Conservation (phyloP, 2,113 vertebrate species). For the Strix uralensis region DNA sequence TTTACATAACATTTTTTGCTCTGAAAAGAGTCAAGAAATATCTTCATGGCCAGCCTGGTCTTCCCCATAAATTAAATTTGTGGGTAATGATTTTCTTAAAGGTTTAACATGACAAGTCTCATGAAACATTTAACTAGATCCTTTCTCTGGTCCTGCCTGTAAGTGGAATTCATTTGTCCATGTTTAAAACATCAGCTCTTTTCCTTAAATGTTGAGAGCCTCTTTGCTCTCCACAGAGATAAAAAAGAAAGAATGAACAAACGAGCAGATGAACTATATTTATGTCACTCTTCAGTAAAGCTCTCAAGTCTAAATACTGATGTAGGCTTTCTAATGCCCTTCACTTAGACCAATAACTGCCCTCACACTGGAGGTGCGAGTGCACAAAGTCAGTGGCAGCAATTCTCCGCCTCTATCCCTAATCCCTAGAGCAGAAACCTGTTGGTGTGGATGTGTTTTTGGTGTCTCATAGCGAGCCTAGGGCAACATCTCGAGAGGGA, state of each 20-base stretch:
- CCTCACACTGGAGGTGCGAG: neutral
- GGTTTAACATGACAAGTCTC: neutral
- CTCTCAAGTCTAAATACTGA: neutral
- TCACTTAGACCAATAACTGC: rapidly evolving
- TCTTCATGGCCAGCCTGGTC: neutral
- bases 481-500: neutral
- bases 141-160: neutral
- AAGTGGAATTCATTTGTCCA: neutral
- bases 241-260: neutral
- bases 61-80: neutral
- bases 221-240: neutral
- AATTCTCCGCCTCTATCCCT: neutral
- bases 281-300: neutral
- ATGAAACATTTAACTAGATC: neutral
- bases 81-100: neutral
- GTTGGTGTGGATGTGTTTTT: neutral
- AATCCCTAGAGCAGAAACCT: neutral
- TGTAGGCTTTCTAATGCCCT: neutral
- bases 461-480: neutral
- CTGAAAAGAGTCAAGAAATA: neutral
- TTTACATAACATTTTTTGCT: neutral
- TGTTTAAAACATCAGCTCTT: neutral
- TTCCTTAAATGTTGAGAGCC: neutral
- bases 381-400: neutral
- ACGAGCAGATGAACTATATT: neutral